These are phyloP conservation scores for Hydraecia micacea DNA, from an alignment of 2,888 invertebrate species.

Conservation along the genomic window DNA sequence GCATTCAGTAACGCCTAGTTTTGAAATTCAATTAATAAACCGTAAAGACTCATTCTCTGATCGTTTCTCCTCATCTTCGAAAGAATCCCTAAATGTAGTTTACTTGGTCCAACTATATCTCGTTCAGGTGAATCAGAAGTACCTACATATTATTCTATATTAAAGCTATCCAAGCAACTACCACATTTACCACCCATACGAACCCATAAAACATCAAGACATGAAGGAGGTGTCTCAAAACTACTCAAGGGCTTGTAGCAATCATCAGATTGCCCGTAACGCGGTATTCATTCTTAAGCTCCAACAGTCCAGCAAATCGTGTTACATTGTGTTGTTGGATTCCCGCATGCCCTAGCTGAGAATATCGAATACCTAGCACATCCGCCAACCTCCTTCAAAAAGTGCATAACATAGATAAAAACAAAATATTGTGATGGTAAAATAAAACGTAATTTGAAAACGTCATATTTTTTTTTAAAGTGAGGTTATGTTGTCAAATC, in stretches of 20 bases:
- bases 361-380: neutral
- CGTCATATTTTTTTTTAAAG: conserved; percentile 41
- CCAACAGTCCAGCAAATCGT: neutral
- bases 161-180: too few relatives aligned
- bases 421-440: neutral
- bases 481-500: conserved; percentile 59
- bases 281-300: too few relatives aligned
- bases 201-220: neutral
- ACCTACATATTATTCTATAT: neutral
- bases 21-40: neutral
- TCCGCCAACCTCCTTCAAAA: too few relatives aligned
- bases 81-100: neutral
- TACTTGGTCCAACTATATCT: neutral
- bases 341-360: neutral
- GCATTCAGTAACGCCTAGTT: neutral
- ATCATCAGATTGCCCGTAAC: too few relatives aligned
- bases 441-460: conserved; percentile 36
- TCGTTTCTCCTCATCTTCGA: neutral
- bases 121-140: neutral
- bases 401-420: neutral
- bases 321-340: neutral
- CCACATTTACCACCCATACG: too few relatives aligned
- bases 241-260: too few relatives aligned
- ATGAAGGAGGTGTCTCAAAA: neutral
- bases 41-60: neutral